phyloP scores from a whole-genome alignment of 2,797 vertebrate species.

The Poecilia picta region DNA sequence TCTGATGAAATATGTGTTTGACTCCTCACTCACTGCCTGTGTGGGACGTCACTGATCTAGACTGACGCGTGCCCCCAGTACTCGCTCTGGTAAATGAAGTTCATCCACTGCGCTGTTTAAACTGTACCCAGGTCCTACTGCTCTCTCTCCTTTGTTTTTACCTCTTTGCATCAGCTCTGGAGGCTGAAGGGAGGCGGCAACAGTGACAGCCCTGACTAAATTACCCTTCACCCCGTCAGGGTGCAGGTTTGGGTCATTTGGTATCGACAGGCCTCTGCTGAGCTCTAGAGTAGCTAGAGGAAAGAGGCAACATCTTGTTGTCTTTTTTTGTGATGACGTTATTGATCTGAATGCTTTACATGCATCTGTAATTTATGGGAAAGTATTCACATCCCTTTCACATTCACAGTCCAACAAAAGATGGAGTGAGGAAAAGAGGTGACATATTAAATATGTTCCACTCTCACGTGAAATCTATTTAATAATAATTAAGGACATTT shows the following conservation, averaged over 20 bases:
- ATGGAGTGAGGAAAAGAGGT: neutral
- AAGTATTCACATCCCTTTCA: neutral
- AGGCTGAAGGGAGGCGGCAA: conserved; percentile 54
- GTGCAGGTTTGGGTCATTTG: conserved; percentile 77
- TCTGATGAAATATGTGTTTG: conserved; percentile 51
- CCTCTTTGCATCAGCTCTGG: conserved; percentile 48
- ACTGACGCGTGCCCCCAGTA: conserved; percentile 40
- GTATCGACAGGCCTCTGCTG: conserved; percentile 61
- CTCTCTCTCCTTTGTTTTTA: conserved; percentile 55
- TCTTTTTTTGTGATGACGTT: conserved; percentile 39
- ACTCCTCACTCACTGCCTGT: conserved; percentile 45
- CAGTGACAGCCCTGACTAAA: conserved; percentile 70
- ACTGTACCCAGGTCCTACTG: conserved; percentile 51
- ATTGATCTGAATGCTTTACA: conserved; percentile 48
- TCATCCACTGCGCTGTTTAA: conserved; percentile 52
- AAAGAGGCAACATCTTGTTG: conserved; percentile 57
- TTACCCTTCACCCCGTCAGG: conserved; percentile 66
- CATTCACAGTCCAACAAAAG: neutral
- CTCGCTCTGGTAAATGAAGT: conserved; percentile 47
- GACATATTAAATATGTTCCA: neutral
- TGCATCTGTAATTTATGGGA: conserved; percentile 29
- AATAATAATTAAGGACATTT: no score
- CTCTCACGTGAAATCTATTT: neutral
- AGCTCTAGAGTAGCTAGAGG: conserved; percentile 53
- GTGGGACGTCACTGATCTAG: conserved; percentile 46